Base-by-base conservation (phyloP, 2,113 vertebrate genomes). In the Enhydra lutris region DNA sequence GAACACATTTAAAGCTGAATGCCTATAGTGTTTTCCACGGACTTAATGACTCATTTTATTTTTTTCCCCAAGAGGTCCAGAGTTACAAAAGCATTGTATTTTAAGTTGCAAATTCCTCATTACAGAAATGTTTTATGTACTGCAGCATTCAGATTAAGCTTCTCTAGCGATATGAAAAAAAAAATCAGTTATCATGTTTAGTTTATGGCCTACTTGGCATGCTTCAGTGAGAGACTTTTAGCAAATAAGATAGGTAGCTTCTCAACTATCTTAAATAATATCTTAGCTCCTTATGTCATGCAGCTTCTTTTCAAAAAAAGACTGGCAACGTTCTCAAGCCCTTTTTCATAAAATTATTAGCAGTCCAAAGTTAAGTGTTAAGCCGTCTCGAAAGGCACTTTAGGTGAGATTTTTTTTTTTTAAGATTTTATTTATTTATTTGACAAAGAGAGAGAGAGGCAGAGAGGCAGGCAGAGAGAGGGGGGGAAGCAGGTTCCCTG, bases 11-110 rank as follows among this genome's bases (percentile, higher is more conserved):
- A 97, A 98, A 97, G n/a, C 50, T 89, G 97, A 90, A 96, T 34
- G 45, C 47, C 83, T 94, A 89, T 93, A 97, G 47, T 97, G 94
- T 94, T 96, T 98, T 98, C 98, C 95, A 85, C 31, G 94, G 92
- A 98, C 82, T 97, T 98, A 98, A 98, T 98, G 98, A 97, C 94
- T 99, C 96, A 92, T 97, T 98, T 86, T 17, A 20, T 97, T 98
- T 98, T 98, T 98, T 97, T 59, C 93, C 95, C 97, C 97, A 95
- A 97, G 97, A 98, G 95, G 97, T 94, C 39, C 1, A 96, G 96
- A 97, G 95, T 98, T 97, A 98, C 88, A 95, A 98, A 98, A 98
- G 34, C 97, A 95, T 73, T 92, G 57, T 76, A 94, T 97, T 98
- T 98, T 97, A 95, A 92, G 94, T 98, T 98, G 93, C 31, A 83